Evolutionary conservation across 2,113 vertebrate genomes (phyloP).

Genomic region (Sorex araneus): DNA sequence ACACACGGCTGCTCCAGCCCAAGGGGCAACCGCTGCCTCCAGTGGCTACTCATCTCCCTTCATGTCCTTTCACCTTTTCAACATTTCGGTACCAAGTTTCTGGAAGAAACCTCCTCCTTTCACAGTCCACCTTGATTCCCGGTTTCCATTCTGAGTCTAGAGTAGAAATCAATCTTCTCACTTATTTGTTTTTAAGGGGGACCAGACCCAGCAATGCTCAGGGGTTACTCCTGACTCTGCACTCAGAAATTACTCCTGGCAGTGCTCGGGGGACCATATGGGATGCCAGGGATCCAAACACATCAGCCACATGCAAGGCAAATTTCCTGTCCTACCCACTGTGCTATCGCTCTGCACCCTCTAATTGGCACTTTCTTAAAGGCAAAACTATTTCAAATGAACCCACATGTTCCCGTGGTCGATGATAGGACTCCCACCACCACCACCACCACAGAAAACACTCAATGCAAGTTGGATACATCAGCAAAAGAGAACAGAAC

Average conservation of each 20-base stretch:
- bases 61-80: background rate
- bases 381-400: background rate
- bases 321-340: too few relatives aligned
- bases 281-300: too few relatives aligned
- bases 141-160: background rate
- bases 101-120: background rate
- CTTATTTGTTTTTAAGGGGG: too few relatives aligned
- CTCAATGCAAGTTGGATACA: background rate
- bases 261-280: too few relatives aligned
- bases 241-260: too few relatives aligned
- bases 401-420: background rate
- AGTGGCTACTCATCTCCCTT: background rate
- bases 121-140: background rate
- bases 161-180: background rate
- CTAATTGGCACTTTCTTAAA: background rate
- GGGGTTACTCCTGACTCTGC: too few relatives aligned
- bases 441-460: background rate
- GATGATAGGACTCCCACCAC: background rate
- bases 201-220: too few relatives aligned
- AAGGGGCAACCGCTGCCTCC: background rate
- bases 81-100: slow-evolving; percentile 8
- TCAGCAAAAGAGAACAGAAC: background rate
- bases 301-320: too few relatives aligned
- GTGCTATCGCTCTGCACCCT: too few relatives aligned
- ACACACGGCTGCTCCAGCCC: background rate